A percentile compares a stretch with the other conserved stretches of the same genome.
Evolutionary conservation across 1,140 invertebrate genomes (phyloP).

Genomic region (Brachionus paranguensis): DNA sequence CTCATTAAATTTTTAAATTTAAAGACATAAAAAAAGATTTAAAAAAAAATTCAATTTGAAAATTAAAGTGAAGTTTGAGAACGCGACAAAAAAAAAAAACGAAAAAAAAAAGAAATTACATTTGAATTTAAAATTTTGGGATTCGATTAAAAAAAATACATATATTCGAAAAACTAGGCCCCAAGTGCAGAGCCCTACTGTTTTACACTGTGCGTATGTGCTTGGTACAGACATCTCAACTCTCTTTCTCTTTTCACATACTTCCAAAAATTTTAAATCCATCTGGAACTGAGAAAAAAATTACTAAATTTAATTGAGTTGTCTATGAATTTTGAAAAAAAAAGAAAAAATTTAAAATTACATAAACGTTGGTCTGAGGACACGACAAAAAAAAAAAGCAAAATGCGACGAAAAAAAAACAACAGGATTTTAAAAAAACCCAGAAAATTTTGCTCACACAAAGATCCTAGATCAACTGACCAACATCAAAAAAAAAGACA

Average conservation of each 20-base stretch:
- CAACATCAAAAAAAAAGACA: conserved; percentile 12
- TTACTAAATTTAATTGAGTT: conserved; percentile 37
- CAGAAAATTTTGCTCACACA: not conserved
- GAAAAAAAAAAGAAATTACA: not conserved
- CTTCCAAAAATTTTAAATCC: conserved; percentile 23
- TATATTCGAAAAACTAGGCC: not conserved
- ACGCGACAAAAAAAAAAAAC: not conserved
- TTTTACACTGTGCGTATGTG: not conserved
- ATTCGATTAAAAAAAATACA: conserved; percentile 20
- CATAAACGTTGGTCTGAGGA: not conserved
- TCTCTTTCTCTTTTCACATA: not conserved
- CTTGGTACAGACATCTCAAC: not conserved
- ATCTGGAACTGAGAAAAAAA: not conserved
- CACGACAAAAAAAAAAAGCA: not conserved
- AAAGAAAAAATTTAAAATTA: conserved; percentile 10
- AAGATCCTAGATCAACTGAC: conserved; percentile 2
- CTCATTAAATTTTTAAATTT: not conserved
- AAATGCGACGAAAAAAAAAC: conserved; percentile 17
- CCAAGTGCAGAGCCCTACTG: not conserved
- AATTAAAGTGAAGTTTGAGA: not conserved
- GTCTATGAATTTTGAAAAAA: conserved; percentile 16
- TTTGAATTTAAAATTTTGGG: conserved; percentile 22
- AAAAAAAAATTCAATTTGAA: conserved; percentile 2
- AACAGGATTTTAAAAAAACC: conserved; percentile 21
- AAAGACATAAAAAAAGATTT: not conserved